Percentiles rank a stretch among this genome's conserved stretches.
Evolutionary conservation across 2,797 vertebrate genomes (phyloP).

Genomic region (Sebastes itinus): DNA sequence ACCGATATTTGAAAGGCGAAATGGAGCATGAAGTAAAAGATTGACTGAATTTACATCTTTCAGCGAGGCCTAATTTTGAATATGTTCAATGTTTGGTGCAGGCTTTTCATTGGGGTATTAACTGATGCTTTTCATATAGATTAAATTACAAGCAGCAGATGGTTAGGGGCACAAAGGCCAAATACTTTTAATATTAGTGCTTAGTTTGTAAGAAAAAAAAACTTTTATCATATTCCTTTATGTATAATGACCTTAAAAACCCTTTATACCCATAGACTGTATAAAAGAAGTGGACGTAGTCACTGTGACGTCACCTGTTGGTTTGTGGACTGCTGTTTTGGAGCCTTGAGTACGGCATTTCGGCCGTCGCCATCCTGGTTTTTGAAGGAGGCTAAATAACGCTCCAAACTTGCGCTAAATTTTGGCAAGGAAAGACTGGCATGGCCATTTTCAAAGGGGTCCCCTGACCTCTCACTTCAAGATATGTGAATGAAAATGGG

Average conservation of each 20-base stretch:
- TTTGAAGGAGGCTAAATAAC: too few species aligned
- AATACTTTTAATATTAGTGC: neutral
- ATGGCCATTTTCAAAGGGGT: too few species aligned
- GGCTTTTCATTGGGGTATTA: neutral
- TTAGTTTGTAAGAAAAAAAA: neutral
- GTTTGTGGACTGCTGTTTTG: neutral
- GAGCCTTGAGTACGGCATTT: too few species aligned
- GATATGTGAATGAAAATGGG: too few species aligned
- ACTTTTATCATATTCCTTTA: neutral
- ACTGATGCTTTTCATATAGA: neutral
- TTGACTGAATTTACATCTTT: slow-evolving; percentile 18
- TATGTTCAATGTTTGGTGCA: neutral
- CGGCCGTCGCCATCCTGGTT: too few species aligned
- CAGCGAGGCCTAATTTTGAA: neutral
- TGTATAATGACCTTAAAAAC: neutral
- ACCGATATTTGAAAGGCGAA: slow-evolving; percentile 42
- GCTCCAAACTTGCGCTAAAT: too few species aligned
- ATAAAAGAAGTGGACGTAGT: neutral
- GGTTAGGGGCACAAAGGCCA: neutral
- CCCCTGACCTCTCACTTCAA: too few species aligned
- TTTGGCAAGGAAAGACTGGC: too few species aligned
- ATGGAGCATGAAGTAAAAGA: slow-evolving; percentile 28
- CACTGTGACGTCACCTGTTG: too few species aligned
- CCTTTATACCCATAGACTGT: neutral
- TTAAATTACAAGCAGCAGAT: neutral